phyloP scores from a whole-genome alignment of 2,113 vertebrate species.

The Spea bombifrons region DNA sequence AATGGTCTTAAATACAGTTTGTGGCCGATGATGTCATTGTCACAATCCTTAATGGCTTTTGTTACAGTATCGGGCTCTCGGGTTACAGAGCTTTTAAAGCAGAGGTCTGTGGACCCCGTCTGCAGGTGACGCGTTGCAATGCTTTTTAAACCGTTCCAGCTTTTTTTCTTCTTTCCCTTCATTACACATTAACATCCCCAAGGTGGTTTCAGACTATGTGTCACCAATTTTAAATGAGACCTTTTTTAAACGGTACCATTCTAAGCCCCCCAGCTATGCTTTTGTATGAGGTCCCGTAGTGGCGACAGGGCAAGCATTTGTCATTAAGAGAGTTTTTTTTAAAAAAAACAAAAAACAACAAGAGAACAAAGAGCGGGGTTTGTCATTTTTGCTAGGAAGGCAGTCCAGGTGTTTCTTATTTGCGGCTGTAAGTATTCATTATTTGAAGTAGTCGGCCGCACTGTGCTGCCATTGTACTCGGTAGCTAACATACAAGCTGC shows the following conservation, averaged over 20 bases:
- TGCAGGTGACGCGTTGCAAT: background rate
- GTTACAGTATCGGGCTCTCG: no score
- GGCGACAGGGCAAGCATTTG: constrained; percentile 20
- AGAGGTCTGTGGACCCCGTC: no score
- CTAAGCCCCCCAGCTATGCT: background rate
- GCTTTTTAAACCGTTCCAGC: background rate
- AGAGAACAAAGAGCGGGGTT: constrained; percentile 43
- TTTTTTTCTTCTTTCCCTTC: background rate
- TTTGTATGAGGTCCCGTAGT: background rate
- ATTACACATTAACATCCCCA: constrained; percentile 9
- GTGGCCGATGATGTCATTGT: no score
- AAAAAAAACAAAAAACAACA: constrained; percentile 32
- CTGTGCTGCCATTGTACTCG: constrained; percentile 27
- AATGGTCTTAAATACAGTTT: no score
- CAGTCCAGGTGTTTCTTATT: constrained; percentile 47
- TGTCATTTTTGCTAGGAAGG: background rate
- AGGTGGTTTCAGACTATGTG: background rate
- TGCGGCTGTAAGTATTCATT: constrained; percentile 16
- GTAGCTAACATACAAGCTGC: no score
- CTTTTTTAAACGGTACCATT: background rate
- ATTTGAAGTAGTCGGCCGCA: background rate
- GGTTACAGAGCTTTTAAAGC: no score
- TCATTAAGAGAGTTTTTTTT: constrained; percentile 16
- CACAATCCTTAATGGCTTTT: no score
- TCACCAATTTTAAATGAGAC: constrained; percentile 12